Conservation (phyloP, 2,113 vertebrate genomes). For the Synchiropus splendidus region DNA sequence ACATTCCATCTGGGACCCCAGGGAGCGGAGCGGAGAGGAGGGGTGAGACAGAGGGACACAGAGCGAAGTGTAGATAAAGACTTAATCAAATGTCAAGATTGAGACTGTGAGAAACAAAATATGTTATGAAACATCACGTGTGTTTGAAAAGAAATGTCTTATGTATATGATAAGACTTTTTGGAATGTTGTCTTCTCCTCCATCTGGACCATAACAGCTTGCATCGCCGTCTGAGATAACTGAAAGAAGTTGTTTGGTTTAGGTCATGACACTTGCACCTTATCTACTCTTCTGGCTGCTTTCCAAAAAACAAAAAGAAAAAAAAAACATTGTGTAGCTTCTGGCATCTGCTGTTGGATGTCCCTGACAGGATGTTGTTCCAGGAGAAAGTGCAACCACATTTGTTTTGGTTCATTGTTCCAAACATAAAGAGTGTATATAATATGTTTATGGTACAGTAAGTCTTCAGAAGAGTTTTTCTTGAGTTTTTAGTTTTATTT, state of each 20-base stretch:
- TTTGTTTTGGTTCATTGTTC: too few relatives aligned
- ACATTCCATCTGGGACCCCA: conserved; percentile 43
- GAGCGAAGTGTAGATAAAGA: too few relatives aligned
- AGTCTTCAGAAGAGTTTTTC: too few relatives aligned
- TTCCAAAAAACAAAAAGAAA: neutral
- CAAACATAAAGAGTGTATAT: too few relatives aligned
- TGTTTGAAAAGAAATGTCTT: too few relatives aligned
- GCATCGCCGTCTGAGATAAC: conserved; percentile 17
- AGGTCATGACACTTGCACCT: conserved; percentile 3
- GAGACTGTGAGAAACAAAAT: neutral
- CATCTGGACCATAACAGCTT: conserved; percentile 30
- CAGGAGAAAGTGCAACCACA: conserved; percentile 25
- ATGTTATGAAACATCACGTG: conserved; percentile 1
- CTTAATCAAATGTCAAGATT: conserved; percentile 2
- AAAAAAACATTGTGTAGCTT: neutral
- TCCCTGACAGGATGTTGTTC: conserved; percentile 19
- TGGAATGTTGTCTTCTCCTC: conserved; percentile 10
- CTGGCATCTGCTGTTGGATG: conserved; percentile 12
- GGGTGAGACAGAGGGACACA: conserved; percentile 5
- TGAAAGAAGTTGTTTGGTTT: conserved; percentile 22
- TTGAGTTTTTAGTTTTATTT: too few relatives aligned
- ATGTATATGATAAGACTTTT: too few relatives aligned
- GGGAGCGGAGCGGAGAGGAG: conserved; percentile 7
- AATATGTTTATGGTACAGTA: too few relatives aligned
- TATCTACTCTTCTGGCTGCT: conserved; percentile 12